Evolutionary conservation across 2,113 vertebrate species (phyloP).

Genomic region (Myiagra hebetior): DNA sequence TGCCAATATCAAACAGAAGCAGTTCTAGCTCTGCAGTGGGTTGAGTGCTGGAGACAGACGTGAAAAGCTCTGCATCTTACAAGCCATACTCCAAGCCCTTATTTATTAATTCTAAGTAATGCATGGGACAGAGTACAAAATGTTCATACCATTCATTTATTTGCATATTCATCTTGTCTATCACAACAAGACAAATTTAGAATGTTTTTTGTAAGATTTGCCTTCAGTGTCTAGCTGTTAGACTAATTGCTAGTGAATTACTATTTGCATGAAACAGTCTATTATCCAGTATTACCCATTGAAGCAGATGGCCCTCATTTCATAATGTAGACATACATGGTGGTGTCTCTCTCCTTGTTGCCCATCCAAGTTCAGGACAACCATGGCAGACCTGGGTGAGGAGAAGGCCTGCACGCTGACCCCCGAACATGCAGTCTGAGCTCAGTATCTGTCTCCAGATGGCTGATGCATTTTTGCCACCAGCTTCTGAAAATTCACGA

Average conservation of each 20-base stretch:
- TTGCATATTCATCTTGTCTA: constrained; percentile 15
- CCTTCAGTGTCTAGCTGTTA: background rate
- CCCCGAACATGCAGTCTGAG: background rate
- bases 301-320: background rate
- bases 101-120: background rate
- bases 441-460: background rate
- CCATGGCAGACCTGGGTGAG: background rate
- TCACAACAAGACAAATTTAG: constrained; percentile 28
- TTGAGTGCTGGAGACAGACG: background rate
- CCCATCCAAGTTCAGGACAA: background rate
- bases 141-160: background rate
- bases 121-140: background rate
- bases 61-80: background rate
- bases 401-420: rapidly evolving
- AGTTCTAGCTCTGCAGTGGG: background rate
- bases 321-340: rapidly evolving
- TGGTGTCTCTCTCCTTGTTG: background rate
- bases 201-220: background rate
- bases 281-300: background rate
- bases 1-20: background rate
- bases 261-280: background rate
- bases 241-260: background rate
- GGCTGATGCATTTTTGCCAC: background rate
- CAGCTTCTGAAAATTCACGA: background rate
- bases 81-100: background rate